Evolutionary conservation across 2,113 vertebrate species (phyloP), one percentile per base, ranked within the genome.

Genomic region (Hucho hucho): DNA sequence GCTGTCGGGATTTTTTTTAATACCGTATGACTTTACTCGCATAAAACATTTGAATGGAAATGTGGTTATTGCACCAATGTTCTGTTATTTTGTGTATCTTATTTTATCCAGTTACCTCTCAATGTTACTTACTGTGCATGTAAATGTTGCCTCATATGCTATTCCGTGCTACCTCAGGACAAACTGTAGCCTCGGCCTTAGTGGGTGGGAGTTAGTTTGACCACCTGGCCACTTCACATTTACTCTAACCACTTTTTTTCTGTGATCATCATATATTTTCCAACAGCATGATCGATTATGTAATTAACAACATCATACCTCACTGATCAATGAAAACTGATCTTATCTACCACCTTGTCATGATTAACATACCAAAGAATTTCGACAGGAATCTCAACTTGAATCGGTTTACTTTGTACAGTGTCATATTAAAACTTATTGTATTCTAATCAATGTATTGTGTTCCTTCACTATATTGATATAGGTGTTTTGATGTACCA

Each of bases 331-430:
- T 65, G 13, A 65, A 28, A 65, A 16, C 26, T 28, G 64, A 16
- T 43, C 32, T 64, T 22, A 25, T 29, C 25, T 64, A 14, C 22
- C 74, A 53, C 74, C 78, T 72, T 81, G 82, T 84, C 86, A 72
- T 81, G 76, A 13, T 61, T 43, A 76, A 29, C 76, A 70, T 72
- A 79, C 76, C 79, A 86, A 81, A 82, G 75, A 86, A 85, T 84
- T 81, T 84, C 81, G 77, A 25, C 81, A 82, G 79, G 68, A 74
- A 13, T 75, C 79, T 82, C 73, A 74, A 75, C 2, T 70, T 82
- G 71, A 79, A 46, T 78, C 75, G 49, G 78, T 74, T 69, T 81
- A 77, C 73, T 78, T 74, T 83, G 73, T 77, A 69, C 75, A 69
- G 64, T 72, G 24, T 75, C 72, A 74, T 79, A n/a, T 64, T 69